Conservation (phyloP, 2,888 invertebrate species). For the Folsomia candida region DNA sequence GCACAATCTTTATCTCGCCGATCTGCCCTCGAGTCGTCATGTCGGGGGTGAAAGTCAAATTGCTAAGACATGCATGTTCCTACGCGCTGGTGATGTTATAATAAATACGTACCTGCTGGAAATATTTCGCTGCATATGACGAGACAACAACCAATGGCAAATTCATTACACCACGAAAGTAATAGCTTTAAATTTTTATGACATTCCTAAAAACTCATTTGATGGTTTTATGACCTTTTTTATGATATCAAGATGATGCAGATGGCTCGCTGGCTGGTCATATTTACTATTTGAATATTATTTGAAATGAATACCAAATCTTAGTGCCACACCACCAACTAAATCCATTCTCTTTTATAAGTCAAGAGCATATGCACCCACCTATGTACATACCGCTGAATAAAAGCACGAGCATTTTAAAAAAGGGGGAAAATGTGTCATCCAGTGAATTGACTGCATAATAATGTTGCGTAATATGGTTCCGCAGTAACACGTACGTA, state of each 20-base stretch:
- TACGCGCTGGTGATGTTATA: too few species aligned
- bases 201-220: neutral
- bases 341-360: too few species aligned
- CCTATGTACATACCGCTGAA: too few species aligned
- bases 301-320: slow-evolving; percentile 1
- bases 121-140: neutral
- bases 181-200: neutral
- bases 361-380: too few species aligned
- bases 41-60: neutral
- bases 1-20: neutral
- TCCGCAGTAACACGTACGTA: too few species aligned
- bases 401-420: too few species aligned
- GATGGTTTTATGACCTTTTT: neutral
- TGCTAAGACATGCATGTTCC: neutral
- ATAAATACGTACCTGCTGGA: neutral
- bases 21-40: neutral
- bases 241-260: neutral
- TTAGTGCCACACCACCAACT: too few species aligned
- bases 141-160: neutral
- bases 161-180: neutral
- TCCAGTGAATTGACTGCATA: too few species aligned
- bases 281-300: neutral
- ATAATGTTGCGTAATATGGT: too few species aligned
- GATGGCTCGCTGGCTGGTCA: neutral
- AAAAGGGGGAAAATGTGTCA: too few species aligned